Conservation (phyloP, 2,888 invertebrate genomes). For the Alloscopus bannaensis region DNA sequence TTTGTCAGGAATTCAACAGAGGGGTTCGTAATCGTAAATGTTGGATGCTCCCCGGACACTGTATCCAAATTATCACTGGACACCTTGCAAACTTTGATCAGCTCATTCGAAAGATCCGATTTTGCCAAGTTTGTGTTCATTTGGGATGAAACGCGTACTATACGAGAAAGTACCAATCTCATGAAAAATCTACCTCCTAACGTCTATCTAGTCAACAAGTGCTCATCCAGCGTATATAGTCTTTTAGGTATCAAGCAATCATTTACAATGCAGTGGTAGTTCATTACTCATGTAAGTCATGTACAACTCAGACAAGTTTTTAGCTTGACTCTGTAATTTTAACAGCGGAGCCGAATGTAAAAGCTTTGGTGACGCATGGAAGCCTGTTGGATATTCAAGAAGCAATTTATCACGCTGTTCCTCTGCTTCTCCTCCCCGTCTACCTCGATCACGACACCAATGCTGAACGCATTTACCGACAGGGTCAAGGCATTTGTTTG, state of each 20-base stretch:
- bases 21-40: constrained; percentile 16
- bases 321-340: too few relatives aligned
- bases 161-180: not conserved
- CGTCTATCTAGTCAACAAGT: constrained; percentile 8
- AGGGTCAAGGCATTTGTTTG: constrained; percentile 29
- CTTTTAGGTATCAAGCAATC: too few relatives aligned
- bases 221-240: not conserved
- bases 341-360: constrained; percentile 75
- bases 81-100: not conserved
- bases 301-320: too few relatives aligned
- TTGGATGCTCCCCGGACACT: constrained; percentile 32
- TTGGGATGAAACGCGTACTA: not conserved
- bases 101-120: not conserved
- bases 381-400: constrained; percentile 82
- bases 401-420: constrained; percentile 80
- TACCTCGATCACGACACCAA: constrained; percentile 79
- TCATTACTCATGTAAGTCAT: too few relatives aligned
- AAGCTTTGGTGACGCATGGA: constrained; percentile 81
- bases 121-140: constrained; percentile 19
- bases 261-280: not conserved
- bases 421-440: constrained; percentile 78
- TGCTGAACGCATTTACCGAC: constrained; percentile 73
- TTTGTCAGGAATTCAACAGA: constrained; percentile 23
- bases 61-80: constrained; percentile 1
- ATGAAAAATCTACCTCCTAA: not conserved